A percentile compares a stretch with the other conserved stretches of the same genome.
These are phyloP conservation scores for Mimumesa dahlbomi DNA, from an alignment of 2,888 invertebrate species.

Conservation along the genomic window DNA sequence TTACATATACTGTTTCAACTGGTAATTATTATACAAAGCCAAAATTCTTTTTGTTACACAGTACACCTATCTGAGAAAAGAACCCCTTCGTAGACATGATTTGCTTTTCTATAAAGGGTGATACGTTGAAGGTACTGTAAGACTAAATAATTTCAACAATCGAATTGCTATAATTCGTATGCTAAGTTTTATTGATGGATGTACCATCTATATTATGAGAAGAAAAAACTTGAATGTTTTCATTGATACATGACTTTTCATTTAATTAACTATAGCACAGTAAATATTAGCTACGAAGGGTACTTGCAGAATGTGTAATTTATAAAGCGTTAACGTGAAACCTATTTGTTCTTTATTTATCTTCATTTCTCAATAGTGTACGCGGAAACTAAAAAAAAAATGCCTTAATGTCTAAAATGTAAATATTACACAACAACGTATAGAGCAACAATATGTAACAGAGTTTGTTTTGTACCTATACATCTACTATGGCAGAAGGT, in stretches of 20 bases:
- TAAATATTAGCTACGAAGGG: conserved; percentile 49
- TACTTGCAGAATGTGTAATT: conserved; percentile 40
- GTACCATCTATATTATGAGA: conserved; percentile 21
- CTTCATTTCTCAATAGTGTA: conserved; percentile 43
- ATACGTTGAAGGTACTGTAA: conserved; percentile 11
- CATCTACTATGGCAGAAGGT: conserved; percentile 71
- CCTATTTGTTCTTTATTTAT: conserved; percentile 33
- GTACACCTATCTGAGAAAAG: conserved; percentile 44
- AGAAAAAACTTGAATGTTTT: conserved; percentile 8
- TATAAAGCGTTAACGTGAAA: conserved; percentile 38
- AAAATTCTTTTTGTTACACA: conserved; percentile 28
- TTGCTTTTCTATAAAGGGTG: conserved; percentile 23
- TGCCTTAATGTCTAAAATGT: conserved; percentile 61
- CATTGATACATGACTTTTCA: conserved; percentile 14
- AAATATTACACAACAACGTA: conserved; percentile 73
- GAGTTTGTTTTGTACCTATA: conserved; percentile 62
- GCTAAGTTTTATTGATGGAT: conserved; percentile 12
- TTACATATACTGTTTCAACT: conserved; percentile 43
- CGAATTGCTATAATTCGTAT: conserved; percentile 4
- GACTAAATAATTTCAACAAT: conserved; percentile 22
- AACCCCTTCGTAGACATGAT: conserved; percentile 55
- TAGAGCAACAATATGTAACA: conserved; percentile 71
- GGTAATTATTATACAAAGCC: conserved; percentile 53
- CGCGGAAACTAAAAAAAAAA: conserved; percentile 55
- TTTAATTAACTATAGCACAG: conserved; percentile 28